Percentiles rank a stretch among this genome's conserved stretches.
Evolutionary conservation across 2,797 vertebrate species (phyloP).

Genomic region (Acanthurus lineatus): DNA sequence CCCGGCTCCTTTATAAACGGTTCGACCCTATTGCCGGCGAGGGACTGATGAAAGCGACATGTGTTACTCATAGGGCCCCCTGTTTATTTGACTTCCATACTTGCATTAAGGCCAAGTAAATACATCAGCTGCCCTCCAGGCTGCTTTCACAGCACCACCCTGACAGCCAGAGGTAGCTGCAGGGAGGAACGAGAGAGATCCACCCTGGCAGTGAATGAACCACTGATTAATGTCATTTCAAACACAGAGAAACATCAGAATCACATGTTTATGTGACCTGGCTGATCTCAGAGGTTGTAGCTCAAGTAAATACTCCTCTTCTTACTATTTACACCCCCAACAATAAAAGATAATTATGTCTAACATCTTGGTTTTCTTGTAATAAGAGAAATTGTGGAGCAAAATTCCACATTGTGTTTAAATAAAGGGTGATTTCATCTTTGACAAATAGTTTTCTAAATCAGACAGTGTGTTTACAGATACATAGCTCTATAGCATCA

Average conservation of each 20-base stretch:
- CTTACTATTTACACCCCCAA: not conserved
- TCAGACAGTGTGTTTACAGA: not conserved
- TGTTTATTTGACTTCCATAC: conserved; percentile 83
- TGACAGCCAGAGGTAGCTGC: conserved; percentile 23
- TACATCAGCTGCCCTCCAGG: conserved; percentile 62
- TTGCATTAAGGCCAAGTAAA: conserved; percentile 76
- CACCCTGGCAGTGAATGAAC: not conserved
- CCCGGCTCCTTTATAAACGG: conserved; percentile 44
- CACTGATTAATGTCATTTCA: not conserved
- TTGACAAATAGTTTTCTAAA: not conserved
- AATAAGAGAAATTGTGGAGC: no score
- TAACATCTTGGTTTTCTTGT: no score
- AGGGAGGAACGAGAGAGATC: conserved; percentile 16
- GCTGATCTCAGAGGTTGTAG: conserved; percentile 50
- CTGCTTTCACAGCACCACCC: conserved; percentile 31
- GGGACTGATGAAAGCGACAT: conserved; percentile 83
- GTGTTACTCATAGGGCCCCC: conserved; percentile 79
- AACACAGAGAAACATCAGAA: conserved; percentile 28
- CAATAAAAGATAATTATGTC: no score
- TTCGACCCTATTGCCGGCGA: conserved; percentile 71
- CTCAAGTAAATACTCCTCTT: conserved; percentile 17
- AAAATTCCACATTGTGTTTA: no score
- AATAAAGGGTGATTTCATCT: not conserved
- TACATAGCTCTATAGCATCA: not conserved
- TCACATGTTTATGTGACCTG: conserved; percentile 48